Conservation (phyloP, 2,797 vertebrate genomes). For the Oreochromis grahami region DNA sequence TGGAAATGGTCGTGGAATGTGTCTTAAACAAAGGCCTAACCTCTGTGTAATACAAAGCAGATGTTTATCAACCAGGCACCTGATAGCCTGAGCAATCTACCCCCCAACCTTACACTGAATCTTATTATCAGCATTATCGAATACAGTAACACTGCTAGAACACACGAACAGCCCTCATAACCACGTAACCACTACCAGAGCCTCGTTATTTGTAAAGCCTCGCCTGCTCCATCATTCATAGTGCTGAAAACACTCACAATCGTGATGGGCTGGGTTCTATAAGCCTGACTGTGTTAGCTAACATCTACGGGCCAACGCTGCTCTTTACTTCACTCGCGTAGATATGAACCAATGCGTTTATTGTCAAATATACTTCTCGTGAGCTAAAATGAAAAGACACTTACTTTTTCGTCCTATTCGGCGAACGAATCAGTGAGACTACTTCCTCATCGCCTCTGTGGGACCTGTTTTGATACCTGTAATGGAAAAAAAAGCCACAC, state of each 20-base stretch:
- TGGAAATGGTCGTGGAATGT: neutral
- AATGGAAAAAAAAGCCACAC: neutral
- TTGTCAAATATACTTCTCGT: neutral
- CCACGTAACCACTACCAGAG: neutral
- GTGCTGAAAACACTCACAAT: neutral
- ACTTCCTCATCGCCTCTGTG: slow-evolving; percentile 64
- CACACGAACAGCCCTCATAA: accelerated
- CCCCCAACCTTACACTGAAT: neutral
- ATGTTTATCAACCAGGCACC: neutral
- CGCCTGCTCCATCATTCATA: slow-evolving; percentile 32
- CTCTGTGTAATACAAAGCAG: neutral
- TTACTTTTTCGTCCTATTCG: slow-evolving; percentile 26
- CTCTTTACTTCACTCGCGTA: neutral
- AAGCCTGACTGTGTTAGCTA: neutral
- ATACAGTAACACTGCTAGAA: neutral
- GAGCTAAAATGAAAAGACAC: neutral
- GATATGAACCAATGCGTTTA: accelerated
- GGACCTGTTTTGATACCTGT: neutral
- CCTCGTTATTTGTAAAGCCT: neutral
- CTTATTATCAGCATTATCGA: neutral
- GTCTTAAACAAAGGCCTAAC: neutral
- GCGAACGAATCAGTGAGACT: neutral
- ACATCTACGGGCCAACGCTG: neutral
- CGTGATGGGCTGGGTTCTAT: slow-evolving; percentile 40
- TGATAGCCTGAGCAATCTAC: neutral